Percentiles rank a stretch among this genome's conserved stretches.
These are phyloP conservation scores for Redunca redunca DNA, from an alignment of 2,113 vertebrate species.

Conservation along the genomic window DNA sequence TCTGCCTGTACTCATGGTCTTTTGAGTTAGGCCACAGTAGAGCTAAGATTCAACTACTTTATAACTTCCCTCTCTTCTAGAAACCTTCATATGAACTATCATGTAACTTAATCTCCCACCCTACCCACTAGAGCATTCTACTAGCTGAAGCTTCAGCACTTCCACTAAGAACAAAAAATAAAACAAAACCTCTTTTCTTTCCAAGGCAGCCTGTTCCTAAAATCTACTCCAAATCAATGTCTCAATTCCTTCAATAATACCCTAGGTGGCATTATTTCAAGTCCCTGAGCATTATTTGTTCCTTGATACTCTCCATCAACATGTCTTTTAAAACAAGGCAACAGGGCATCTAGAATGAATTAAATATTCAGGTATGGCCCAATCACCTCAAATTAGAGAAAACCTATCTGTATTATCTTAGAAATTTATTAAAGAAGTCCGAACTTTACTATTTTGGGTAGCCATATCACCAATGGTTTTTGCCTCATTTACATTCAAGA, in stretches of 20 bases:
- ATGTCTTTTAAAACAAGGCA: not conserved
- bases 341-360: not conserved
- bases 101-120: not conserved
- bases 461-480: not conserved
- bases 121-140: not conserved
- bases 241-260: not conserved
- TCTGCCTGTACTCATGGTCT: not conserved
- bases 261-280: not conserved
- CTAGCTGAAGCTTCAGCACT: not conserved
- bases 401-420: not conserved
- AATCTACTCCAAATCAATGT: not conserved
- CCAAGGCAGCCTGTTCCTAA: not conserved
- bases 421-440: not conserved
- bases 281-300: not conserved
- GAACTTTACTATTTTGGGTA: not conserved
- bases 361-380: not conserved
- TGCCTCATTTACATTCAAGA: not conserved
- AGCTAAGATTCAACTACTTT: not conserved
- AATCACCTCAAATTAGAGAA: not conserved
- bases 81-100: not conserved
- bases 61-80: not conserved
- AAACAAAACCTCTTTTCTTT: not conserved
- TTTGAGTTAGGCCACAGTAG: not conserved
- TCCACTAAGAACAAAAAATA: not conserved
- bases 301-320: not conserved